Percentiles rank a stretch among this genome's conserved stretches.
phyloP scores from a whole-genome alignment of 2,113 vertebrate species.

The Vulpes vulpes region DNA sequence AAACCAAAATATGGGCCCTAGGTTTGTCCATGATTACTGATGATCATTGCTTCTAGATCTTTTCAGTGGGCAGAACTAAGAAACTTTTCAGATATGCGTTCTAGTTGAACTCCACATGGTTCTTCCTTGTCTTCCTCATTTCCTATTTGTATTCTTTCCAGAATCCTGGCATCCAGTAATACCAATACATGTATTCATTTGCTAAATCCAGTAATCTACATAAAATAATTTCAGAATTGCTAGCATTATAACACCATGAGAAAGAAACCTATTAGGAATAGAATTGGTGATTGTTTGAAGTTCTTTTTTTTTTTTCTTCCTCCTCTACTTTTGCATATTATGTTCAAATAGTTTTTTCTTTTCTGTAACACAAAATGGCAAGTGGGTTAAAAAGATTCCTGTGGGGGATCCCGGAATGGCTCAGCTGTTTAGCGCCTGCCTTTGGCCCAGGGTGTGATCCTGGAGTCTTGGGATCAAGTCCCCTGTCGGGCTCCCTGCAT shows the following conservation, averaged over 20 bases:
- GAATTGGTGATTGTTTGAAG: neutral
- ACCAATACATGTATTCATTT: neutral
- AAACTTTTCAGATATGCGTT: neutral
- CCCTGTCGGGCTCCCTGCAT: no score
- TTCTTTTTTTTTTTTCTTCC: neutral
- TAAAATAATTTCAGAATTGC: constrained; percentile 1
- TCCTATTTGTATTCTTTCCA: neutral
- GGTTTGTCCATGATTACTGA: neutral
- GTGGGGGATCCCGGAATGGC: no score
- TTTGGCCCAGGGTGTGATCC: no score
- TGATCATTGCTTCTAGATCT: neutral
- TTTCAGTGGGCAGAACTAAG: neutral
- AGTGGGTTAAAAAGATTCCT: neutral
- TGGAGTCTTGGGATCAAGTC: no score
- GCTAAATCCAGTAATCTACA: neutral
- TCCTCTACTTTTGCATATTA: neutral
- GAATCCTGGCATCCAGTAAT: neutral
- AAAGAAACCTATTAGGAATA: neutral
- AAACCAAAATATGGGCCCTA: neutral
- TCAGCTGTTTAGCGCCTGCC: no score
- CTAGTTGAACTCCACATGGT: neutral
- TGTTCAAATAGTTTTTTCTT: no score
- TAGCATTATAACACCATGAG: neutral
- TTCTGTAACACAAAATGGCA: neutral
- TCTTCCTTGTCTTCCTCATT: neutral